Evolutionary conservation across 2,113 vertebrate species (phyloP).

Genomic region (Pedetes capensis): DNA sequence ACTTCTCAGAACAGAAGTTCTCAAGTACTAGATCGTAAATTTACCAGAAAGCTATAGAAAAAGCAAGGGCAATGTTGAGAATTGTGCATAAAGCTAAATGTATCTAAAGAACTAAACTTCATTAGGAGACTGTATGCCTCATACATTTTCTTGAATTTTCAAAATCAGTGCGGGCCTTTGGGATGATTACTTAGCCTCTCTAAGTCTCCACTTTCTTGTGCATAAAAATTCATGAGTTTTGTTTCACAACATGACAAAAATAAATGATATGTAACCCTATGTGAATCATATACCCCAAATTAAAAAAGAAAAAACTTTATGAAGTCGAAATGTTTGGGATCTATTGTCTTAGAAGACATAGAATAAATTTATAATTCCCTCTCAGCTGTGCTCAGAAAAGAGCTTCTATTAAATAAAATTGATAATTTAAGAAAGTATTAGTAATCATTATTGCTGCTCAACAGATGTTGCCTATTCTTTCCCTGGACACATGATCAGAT

Average conservation of each 20-base stretch:
- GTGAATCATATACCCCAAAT: not conserved
- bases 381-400: not conserved
- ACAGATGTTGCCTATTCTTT: not conserved
- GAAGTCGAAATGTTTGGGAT: not conserved
- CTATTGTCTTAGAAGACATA: not conserved
- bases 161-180: too few relatives aligned
- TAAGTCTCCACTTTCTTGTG: too few relatives aligned
- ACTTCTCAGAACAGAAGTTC: not conserved
- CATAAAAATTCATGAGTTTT: not conserved
- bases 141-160: not conserved
- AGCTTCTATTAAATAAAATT: not conserved
- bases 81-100: not conserved
- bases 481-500: not conserved
- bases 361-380: constrained; percentile 8
- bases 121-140: not conserved
- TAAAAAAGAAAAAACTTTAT: not conserved
- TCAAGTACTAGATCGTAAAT: not conserved
- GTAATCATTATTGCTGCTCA: not conserved
- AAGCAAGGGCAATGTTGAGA: not conserved
- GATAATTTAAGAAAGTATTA: not conserved
- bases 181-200: too few relatives aligned
- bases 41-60: not conserved
- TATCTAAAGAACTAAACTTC: not conserved
- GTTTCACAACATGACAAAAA: not conserved
- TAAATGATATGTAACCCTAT: not conserved